A percentile compares a stretch with the other conserved stretches of the same genome.
Conservation (phyloP, 2,113 vertebrate species). For the Scatophagus argus region DNA sequence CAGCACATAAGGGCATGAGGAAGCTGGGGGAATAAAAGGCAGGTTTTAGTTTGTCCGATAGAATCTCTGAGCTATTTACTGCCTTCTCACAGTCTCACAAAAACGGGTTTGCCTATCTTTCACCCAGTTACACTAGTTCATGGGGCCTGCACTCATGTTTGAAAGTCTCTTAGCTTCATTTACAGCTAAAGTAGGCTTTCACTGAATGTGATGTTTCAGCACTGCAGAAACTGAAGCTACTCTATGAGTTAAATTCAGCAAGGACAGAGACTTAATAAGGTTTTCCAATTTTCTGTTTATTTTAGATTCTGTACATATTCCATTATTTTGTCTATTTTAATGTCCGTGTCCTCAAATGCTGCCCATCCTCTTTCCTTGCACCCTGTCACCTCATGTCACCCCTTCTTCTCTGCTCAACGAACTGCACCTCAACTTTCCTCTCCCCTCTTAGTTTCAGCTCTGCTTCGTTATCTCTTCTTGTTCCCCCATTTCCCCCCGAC, state of each 20-base stretch:
- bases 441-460: neutral
- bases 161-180: neutral
- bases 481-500: no score
- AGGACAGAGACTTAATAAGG: neutral
- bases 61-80: neutral
- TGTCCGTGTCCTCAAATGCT: neutral
- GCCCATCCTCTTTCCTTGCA: neutral
- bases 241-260: neutral
- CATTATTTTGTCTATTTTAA: neutral
- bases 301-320: neutral
- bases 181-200: no score
- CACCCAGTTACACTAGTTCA: neutral
- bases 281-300: neutral
- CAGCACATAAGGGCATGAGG: neutral
- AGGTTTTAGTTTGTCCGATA: neutral
- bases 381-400: neutral
- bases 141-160: neutral
- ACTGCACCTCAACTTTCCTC: slow-evolving; percentile 1
- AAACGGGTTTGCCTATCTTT: neutral
- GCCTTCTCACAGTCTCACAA: neutral
- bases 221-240: no score
- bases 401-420: neutral
- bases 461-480: neutral
- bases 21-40: neutral
- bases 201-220: no score